Evolutionary conservation across 2,888 invertebrate genomes (phyloP), one percentile per base, ranked within the genome.

Genomic region (Euphydryas editha): DNA sequence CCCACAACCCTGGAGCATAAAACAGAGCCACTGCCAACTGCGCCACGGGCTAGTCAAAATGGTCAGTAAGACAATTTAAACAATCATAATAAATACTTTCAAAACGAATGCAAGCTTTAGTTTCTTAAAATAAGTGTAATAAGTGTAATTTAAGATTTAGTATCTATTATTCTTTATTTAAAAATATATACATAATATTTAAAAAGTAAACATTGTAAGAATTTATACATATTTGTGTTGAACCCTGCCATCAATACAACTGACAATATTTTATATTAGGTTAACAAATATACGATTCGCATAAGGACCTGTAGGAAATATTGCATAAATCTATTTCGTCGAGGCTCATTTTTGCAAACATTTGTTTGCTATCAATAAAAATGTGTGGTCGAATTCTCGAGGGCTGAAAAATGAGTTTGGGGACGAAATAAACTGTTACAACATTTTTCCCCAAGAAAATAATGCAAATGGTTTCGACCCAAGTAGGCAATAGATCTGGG

Each of bases 401-500:
- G 15, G 67, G 81, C 80, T 84, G 85, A 86, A 84, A 85, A 85
- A 86, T 85, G 83, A 81, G 62, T 79, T 75, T 74, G 71, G 47
- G 5, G 5, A 74, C 75, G 77, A 82, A 84, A 81, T 81, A 85
- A 81, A 84, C 80, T 78, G 71, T 76, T 76, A 76, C 76, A 76
- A 75, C 77, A 73, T 81, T 77, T 72, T 75, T 77, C 75, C 67
- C 54, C 57, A 58, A 58, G 62, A 59, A 60, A 69, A 60, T 63
- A 63, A 49, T 67, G 62, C 63, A 51, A 57, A 46, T 54, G 21
- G 55, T 58, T 49, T 62, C 59, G 54, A 58, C 62, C 63, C 54
- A 11, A 13, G 39, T 39, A 39, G 39, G 39, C 15, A 11, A 1
- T 39, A 39, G 39, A 39, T 10, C 39, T 36, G 39, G 8, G 11